Evolutionary conservation across 2,888 invertebrate species (phyloP).

Genomic region (Diaperis boleti): DNA sequence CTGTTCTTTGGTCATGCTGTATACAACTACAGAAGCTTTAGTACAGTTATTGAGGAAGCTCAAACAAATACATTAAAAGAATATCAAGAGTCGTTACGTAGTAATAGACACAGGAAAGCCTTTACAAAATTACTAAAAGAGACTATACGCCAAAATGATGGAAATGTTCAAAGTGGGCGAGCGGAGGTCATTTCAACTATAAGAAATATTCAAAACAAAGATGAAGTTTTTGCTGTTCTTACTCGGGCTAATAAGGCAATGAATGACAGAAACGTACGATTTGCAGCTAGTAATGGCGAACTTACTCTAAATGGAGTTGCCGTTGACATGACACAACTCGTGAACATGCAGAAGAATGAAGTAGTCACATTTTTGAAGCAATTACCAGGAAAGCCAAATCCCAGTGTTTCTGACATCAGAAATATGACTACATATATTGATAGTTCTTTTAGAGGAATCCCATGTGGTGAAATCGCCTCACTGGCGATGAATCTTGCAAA

Average conservation of each 20-base stretch:
- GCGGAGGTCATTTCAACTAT: conserved; percentile 71
- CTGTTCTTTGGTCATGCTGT: conserved; percentile 60
- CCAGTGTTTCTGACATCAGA: conserved; percentile 1
- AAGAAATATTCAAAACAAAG: conserved; percentile 68
- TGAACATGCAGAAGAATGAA: conserved; percentile 23
- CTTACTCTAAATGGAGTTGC: conserved; percentile 53
- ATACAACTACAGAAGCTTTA: conserved; percentile 56
- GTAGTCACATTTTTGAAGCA: conserved; percentile 14
- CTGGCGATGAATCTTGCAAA: conserved; percentile 14
- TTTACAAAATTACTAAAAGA: conserved; percentile 72
- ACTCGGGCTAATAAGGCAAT: conserved; percentile 69
- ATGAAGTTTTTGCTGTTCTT: conserved; percentile 71
- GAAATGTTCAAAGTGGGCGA: conserved; percentile 65
- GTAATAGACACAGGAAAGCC: conserved; percentile 71
- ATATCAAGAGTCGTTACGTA: conserved; percentile 68
- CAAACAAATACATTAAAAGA: conserved; percentile 69
- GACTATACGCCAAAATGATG: conserved; percentile 67
- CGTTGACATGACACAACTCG: conserved; percentile 14
- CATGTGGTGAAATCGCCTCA: not conserved
- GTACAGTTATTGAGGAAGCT: conserved; percentile 65
- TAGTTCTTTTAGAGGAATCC: conserved; percentile 1
- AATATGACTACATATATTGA: conserved; percentile 1
- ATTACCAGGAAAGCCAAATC: conserved; percentile 18
- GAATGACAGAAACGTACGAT: conserved; percentile 66
- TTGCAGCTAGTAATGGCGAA: conserved; percentile 53